phyloP scores from a whole-genome alignment of 2,113 vertebrate genomes.

The Piaya cayana region DNA sequence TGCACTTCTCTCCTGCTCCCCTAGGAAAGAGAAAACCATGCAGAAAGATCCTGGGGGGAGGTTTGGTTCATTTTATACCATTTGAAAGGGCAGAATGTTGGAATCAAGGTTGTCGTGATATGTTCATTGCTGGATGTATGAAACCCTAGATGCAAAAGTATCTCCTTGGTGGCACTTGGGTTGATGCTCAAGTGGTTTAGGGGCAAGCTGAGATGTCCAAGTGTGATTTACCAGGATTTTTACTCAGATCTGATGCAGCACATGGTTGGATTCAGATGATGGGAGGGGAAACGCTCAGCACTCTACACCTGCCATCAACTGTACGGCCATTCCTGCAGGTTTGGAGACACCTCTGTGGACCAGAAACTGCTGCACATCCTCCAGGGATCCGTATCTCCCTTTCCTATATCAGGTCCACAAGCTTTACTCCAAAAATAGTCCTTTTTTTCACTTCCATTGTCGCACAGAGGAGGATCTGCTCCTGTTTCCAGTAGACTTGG shows the following conservation, averaged over 20 bases:
- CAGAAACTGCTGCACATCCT: not conserved
- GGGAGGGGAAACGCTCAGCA: not conserved
- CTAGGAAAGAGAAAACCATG: not conserved
- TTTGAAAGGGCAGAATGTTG: not conserved
- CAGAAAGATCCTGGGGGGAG: accelerated
- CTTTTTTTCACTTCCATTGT: accelerated
- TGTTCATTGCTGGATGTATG: accelerated
- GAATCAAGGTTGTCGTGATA: not conserved
- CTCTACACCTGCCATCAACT: not conserved
- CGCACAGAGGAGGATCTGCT: not conserved
- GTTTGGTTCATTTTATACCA: not conserved
- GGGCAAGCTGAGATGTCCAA: not conserved
- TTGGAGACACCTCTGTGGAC: not conserved
- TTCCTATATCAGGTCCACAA: not conserved
- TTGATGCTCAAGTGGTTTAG: not conserved
- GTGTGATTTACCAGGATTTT: not conserved
- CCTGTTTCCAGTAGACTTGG: not conserved
- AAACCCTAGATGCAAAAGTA: not conserved
- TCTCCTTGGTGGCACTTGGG: not conserved
- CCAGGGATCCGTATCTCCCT: not conserved
- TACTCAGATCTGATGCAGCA: too few species aligned
- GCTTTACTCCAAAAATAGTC: accelerated
- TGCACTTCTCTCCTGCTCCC: not conserved
- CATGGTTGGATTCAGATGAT: accelerated
- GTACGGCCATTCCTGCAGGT: accelerated